Conservation (phyloP, 2,113 vertebrate genomes). For the Semnornis frantzii region DNA sequence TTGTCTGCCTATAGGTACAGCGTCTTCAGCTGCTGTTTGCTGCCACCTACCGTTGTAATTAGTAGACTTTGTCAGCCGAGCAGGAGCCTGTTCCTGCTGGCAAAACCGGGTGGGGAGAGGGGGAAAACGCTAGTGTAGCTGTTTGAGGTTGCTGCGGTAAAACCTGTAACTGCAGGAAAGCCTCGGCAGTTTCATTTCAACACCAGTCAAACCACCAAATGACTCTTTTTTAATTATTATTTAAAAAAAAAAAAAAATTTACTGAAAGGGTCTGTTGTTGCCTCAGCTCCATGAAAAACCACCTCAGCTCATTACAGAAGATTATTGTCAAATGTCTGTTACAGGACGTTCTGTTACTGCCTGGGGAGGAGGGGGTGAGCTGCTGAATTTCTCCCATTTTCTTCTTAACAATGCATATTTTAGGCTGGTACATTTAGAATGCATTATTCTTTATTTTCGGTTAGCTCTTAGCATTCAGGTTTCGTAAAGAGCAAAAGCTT, state of each 20-base stretch:
- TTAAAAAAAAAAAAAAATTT: no score
- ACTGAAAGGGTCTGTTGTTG: constrained; percentile 67
- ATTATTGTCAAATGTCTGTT: constrained; percentile 63
- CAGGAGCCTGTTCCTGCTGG: neutral
- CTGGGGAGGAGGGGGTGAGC: neutral
- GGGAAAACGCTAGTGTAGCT: neutral
- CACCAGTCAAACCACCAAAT: constrained; percentile 2
- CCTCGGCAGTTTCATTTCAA: constrained; percentile 19
- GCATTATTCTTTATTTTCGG: neutral
- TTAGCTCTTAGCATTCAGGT: constrained; percentile 15
- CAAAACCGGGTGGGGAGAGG: neutral
- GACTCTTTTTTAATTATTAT: neutral
- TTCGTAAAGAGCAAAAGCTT: neutral
- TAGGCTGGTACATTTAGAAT: neutral
- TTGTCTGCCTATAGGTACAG: neutral
- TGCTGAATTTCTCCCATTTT: neutral
- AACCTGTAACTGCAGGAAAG: constrained; percentile 7
- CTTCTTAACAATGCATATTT: neutral
- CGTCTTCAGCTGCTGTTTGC: constrained; percentile 68
- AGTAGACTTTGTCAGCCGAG: neutral
- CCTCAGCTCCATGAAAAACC: constrained; percentile 49
- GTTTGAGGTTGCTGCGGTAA: neutral
- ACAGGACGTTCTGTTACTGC: neutral
- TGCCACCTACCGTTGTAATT: constrained; percentile 82
- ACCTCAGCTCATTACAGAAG: constrained; percentile 67